Base-by-base conservation (phyloP, 2,113 vertebrate species). In the Lutjanus erythropterus region DNA sequence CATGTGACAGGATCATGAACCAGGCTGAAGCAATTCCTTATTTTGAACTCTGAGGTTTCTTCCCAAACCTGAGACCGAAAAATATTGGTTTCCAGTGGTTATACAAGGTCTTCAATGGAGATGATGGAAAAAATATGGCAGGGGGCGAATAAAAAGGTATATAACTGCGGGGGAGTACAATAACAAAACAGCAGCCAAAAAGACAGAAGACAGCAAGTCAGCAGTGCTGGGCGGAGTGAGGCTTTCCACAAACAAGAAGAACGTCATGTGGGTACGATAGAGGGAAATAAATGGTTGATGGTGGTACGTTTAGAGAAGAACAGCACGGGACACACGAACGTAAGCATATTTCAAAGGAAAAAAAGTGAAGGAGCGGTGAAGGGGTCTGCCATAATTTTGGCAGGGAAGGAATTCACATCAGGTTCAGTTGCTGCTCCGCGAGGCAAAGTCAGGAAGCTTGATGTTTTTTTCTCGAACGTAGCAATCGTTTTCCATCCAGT, bases 361-460 rank as follows among this genome's bases (percentile, higher is more conserved):
- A 86, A 71, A 80, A 64, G 55, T 58, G 62, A 85, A 87, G 61
- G 52, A 29, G 80, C 78, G 71, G 62, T 82, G 55, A 76, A 72
- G 68, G 82, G 4, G 25, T 77, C 33, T 1, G 3, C 42, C 60
- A 82, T 75, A 78, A 66, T 86, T 90, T 80, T 91, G 75, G 64
- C 78, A 61, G 75, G 58, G 37, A 87, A 91, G 85, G 77, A 88
- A 90, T 92, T 92, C 66, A 90, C 83, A 89, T 89, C 86, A 94
- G 86, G 69, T 88, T 90, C 76, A 86, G 50, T 81, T 68, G 81
- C 79, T 69, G 71, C 67, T 88, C 78, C 83, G 85, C 81, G 86
- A 80, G 53, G 65, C 25, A 74, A 65, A 78, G 75, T 62, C 89
- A 91, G 90, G 87, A 94, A 93, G 90, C 56, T 46, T 14, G 35